Evolutionary conservation across 2,113 vertebrate genomes (phyloP).

Genomic region (Microcebus murinus): DNA sequence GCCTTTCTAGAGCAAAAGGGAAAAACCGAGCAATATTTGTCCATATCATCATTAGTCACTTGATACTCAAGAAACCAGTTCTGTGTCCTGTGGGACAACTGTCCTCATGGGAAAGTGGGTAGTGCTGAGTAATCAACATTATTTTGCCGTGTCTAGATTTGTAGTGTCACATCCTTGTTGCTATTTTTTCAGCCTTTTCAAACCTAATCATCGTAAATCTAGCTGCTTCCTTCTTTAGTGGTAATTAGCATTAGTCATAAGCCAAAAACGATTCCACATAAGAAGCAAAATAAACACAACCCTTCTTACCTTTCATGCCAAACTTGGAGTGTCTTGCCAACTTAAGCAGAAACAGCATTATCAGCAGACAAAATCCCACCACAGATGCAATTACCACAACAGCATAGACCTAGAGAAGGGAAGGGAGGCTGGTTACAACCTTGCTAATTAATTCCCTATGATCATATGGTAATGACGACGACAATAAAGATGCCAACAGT

Average conservation of each 20-base stretch:
- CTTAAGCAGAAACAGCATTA: conserved; percentile 97
- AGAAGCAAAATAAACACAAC: conserved; percentile 63
- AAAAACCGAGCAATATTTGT: not conserved
- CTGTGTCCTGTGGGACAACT: not conserved
- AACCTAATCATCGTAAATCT: not conserved
- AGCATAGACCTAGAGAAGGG: conserved; percentile 92
- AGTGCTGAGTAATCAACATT: conserved; percentile 41
- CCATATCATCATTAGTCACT: not conserved
- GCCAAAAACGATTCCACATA: conserved; percentile 59
- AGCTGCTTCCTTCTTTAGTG: conserved; percentile 54
- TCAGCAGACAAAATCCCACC: conserved; percentile 95
- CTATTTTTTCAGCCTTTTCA: conserved; percentile 44
- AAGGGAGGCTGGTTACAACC: not conserved
- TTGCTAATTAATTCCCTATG: not conserved
- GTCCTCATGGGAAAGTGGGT: not conserved
- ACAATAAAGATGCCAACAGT: not conserved
- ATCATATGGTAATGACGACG: not conserved
- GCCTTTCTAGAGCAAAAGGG: not conserved
- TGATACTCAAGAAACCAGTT: not conserved
- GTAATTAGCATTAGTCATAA: conserved; percentile 69
- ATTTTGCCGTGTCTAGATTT: conserved; percentile 37
- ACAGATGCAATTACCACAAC: conserved; percentile 97
- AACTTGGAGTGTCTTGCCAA: conserved; percentile 98
- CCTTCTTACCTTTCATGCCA: conserved; percentile 98
- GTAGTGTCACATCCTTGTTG: conserved; percentile 12